Evolutionary conservation across 1,140 invertebrate species (phyloP).

Genomic region (Globodera ellingtonae): DNA sequence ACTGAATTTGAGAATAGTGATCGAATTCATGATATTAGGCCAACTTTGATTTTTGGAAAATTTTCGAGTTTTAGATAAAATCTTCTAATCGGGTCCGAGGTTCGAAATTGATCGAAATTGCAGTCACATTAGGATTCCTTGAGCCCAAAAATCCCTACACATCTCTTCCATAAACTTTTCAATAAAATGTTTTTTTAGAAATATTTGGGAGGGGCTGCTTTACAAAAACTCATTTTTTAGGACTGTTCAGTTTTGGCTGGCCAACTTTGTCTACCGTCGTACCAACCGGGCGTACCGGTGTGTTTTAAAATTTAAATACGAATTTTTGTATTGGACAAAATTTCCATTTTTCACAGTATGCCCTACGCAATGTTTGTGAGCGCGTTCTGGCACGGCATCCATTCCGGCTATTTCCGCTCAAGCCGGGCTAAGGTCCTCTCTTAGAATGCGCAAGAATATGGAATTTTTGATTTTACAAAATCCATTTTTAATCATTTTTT

Average conservation of each 20-base stretch:
- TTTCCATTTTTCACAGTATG: constrained; percentile 69
- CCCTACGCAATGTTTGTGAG: constrained; percentile 80
- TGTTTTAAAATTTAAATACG: constrained; percentile 29
- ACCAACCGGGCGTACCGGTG: constrained; percentile 76
- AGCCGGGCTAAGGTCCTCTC: background rate
- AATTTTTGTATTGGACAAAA: constrained; percentile 24
- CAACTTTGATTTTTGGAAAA: too few species aligned
- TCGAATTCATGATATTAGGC: too few species aligned
- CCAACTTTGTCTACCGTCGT: constrained; percentile 81
- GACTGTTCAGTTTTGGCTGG: constrained; percentile 92
- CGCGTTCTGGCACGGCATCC: constrained; percentile 89
- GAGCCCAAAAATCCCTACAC: too few species aligned
- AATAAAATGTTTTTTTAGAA: too few species aligned
- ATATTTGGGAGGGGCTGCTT: background rate
- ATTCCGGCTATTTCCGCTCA: constrained; percentile 83
- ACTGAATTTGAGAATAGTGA: too few species aligned
- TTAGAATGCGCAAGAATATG: background rate
- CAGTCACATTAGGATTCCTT: too few species aligned
- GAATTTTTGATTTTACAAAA: constrained; percentile 14
- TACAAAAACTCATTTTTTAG: background rate
- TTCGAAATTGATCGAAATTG: too few species aligned
- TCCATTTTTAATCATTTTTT: background rate
- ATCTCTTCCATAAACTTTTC: too few species aligned
- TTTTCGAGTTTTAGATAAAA: too few species aligned
- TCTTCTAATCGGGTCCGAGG: too few species aligned